phyloP scores from a whole-genome alignment of 2,888 invertebrate species.

The Scelioninae gen. 1 region DNA sequence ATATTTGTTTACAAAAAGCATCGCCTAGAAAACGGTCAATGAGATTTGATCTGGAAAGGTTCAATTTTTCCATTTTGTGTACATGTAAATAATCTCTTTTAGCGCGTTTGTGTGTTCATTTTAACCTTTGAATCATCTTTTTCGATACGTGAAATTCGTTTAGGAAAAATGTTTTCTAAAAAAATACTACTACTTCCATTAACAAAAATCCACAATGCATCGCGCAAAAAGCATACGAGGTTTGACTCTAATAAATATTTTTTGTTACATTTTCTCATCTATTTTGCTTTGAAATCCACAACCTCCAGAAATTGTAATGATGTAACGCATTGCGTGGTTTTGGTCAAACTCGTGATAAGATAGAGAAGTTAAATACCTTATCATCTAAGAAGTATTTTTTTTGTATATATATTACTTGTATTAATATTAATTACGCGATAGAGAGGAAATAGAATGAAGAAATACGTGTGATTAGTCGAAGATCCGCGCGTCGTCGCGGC shows the following conservation, averaged over 20 bases:
- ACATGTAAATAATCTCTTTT: slow-evolving; percentile 76
- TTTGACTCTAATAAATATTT: slow-evolving; percentile 48
- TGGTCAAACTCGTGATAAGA: slow-evolving; percentile 47
- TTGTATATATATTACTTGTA: slow-evolving; percentile 14
- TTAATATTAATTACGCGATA: slow-evolving; percentile 53
- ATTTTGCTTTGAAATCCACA: slow-evolving; percentile 23
- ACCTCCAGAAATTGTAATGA: slow-evolving; percentile 39
- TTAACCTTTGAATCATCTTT: slow-evolving; percentile 26
- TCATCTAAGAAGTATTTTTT: slow-evolving; percentile 39
- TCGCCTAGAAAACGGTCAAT: slow-evolving; percentile 70
- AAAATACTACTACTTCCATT: slow-evolving; percentile 78
- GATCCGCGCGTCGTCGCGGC: slow-evolving; percentile 72
- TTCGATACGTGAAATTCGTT: slow-evolving; percentile 74
- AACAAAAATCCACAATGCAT: slow-evolving; percentile 58
- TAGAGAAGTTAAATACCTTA: slow-evolving; percentile 60
- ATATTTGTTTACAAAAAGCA: slow-evolving; percentile 63
- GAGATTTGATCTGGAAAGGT: slow-evolving; percentile 71
- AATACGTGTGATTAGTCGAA: slow-evolving; percentile 53
- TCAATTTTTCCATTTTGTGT: slow-evolving; percentile 21
- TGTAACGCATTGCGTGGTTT: slow-evolving; percentile 50
- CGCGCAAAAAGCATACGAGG: slow-evolving; percentile 70
- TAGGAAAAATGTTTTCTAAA: slow-evolving; percentile 75
- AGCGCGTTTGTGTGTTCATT: slow-evolving; percentile 65
- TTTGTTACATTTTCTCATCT: not conserved
- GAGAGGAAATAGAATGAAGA: slow-evolving; percentile 64